These are phyloP conservation scores for Pipistrellus pipistrellus DNA, from an alignment of 2,797 vertebrate species.

Conservation along the genomic window DNA sequence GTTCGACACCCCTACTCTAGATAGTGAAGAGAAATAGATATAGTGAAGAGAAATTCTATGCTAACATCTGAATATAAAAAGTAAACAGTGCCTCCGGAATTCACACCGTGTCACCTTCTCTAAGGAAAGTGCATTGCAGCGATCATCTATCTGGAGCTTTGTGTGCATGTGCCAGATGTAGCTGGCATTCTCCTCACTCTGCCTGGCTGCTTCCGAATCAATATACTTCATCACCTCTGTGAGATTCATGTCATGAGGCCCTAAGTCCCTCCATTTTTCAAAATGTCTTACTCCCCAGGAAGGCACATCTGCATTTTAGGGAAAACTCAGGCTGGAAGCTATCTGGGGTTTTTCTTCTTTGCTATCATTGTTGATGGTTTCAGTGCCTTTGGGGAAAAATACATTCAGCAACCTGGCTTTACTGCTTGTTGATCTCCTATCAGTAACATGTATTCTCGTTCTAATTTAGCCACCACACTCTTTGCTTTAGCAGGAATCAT, in stretches of 20 bases:
- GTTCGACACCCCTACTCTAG: no score
- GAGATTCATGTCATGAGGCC: neutral
- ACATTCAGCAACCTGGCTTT: neutral
- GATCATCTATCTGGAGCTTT: neutral
- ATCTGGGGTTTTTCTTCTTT: neutral
- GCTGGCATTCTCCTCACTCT: neutral
- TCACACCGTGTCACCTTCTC: neutral
- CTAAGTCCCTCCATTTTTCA: neutral
- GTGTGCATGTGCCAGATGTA: neutral
- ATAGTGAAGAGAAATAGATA: neutral
- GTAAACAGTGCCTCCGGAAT: constrained; percentile 35
- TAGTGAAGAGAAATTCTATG: neutral
- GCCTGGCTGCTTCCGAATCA: neutral
- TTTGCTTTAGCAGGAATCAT: neutral
- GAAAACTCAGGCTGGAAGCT: neutral
- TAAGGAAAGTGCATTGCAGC: constrained; percentile 4
- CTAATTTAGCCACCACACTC: neutral
- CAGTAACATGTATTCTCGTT: neutral
- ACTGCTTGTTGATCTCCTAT: neutral
- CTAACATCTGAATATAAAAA: constrained; percentile 61
- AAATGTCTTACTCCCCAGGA: neutral
- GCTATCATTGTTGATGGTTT: neutral
- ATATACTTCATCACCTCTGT: neutral
- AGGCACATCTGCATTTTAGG: neutral
- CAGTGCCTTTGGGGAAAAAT: constrained; percentile 25